Conservation (phyloP, 2,888 invertebrate species). For the Lochmaea crataegi region DNA sequence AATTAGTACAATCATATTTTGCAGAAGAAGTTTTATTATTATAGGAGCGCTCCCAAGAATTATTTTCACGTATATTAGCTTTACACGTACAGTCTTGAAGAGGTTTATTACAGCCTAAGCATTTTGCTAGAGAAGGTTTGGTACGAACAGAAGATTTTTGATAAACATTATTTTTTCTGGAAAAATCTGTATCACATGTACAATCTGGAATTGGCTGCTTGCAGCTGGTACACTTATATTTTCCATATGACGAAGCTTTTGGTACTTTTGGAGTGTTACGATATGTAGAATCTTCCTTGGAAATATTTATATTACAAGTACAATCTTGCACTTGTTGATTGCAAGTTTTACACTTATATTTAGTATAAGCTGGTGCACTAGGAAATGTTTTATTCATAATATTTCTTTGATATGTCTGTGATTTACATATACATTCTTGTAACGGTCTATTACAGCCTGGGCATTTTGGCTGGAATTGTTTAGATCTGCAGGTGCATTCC, state of each 20-base stretch:
- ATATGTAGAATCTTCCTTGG: no score
- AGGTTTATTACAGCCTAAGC: not conserved
- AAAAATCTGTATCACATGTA: not conserved
- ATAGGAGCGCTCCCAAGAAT: not conserved
- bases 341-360: not conserved
- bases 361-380: not conserved
- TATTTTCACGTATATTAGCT: not conserved
- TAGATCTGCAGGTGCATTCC: no score
- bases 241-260: not conserved
- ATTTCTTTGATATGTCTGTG: not conserved
- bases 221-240: not conserved
- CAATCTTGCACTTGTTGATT: not conserved
- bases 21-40: not conserved
- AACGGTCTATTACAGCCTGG: not conserved
- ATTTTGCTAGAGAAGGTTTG: not conserved
- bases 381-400: not conserved
- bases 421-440: not conserved
- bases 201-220: not conserved
- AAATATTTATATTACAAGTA: not conserved
- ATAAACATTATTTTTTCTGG: not conserved
- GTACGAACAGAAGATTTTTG: not conserved
- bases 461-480: not conserved
- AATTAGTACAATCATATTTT: not conserved
- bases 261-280: not conserved
- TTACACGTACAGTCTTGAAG: not conserved